phyloP scores from a whole-genome alignment of 64 coral and sea anemone genomes.

The Montipora cactus region DNA sequence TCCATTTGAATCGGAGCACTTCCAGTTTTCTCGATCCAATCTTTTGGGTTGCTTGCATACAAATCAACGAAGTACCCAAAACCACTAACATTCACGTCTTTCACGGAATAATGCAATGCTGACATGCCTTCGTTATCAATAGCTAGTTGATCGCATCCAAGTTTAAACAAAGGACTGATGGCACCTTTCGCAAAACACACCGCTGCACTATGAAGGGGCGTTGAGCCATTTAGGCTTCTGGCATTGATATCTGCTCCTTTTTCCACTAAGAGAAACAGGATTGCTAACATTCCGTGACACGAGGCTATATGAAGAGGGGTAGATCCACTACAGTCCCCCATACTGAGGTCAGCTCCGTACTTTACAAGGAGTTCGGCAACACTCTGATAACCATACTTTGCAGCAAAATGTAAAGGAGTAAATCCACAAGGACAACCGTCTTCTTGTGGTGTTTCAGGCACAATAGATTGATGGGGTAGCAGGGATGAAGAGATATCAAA shows the following conservation, averaged over 20 bases:
- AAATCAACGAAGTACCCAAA: constrained; percentile 65
- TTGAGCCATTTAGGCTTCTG: constrained; percentile 45
- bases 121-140: constrained; percentile 48
- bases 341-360: constrained; percentile 25
- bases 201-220: constrained; percentile 72
- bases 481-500: not conserved
- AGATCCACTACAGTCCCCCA: constrained; percentile 41
- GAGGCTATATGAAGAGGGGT: constrained; percentile 74
- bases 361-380: constrained; percentile 46
- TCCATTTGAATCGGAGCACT: not conserved
- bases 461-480: not conserved
- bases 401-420: constrained; percentile 65
- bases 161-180: constrained; percentile 36
- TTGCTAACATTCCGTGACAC: constrained; percentile 22
- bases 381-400: constrained; percentile 20
- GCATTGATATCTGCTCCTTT: constrained; percentile 30
- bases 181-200: constrained; percentile 27
- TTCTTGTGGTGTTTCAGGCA: not conserved
- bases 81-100: not conserved
- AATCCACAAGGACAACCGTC: constrained; percentile 58
- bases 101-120: constrained; percentile 55
- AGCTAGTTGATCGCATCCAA: constrained; percentile 45
- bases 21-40: not conserved
- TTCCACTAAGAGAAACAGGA: constrained; percentile 28
- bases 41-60: constrained; percentile 59